Conservation (phyloP, 2,888 invertebrate species). For the Homarus gammarus region DNA sequence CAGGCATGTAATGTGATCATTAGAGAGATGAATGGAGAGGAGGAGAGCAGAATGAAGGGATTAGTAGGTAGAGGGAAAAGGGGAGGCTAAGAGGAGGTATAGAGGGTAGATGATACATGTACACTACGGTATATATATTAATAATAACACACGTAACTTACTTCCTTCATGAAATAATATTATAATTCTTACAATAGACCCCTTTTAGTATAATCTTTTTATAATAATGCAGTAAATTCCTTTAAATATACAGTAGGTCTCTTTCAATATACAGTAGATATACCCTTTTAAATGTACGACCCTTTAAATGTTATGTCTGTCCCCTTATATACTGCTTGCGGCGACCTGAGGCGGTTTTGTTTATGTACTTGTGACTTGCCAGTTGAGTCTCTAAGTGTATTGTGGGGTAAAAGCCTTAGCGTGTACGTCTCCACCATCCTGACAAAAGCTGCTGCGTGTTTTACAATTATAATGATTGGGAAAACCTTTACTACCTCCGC, state of each 20-base stretch:
- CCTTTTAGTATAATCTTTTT: too few relatives aligned
- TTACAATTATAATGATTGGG: neutral
- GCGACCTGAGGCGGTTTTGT: conserved; percentile 19
- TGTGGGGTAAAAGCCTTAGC: neutral
- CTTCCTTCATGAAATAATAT: neutral
- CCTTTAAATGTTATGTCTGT: conserved; percentile 35
- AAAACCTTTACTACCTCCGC: neutral
- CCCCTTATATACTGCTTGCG: conserved; percentile 16
- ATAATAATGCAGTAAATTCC: too few relatives aligned
- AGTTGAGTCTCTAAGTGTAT: conserved; percentile 13
- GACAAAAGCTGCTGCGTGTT: neutral
- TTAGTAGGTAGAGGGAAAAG: neutral
- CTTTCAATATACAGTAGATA: too few relatives aligned
- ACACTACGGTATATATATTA: neutral
- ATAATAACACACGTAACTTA: neutral
- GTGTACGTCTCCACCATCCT: neutral
- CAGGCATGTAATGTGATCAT: neutral
- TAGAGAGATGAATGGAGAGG: neutral
- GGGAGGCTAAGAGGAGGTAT: neutral
- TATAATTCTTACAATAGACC: too few relatives aligned
- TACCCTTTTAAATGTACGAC: conserved; percentile 24
- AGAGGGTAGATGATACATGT: neutral
- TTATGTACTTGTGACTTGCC: neutral
- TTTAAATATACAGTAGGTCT: too few relatives aligned
- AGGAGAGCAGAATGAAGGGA: neutral